Evolutionary conservation across 37 sponge, comb jelly and placozoan genomes (phyloP).

Genomic region (Spongia lamella): DNA sequence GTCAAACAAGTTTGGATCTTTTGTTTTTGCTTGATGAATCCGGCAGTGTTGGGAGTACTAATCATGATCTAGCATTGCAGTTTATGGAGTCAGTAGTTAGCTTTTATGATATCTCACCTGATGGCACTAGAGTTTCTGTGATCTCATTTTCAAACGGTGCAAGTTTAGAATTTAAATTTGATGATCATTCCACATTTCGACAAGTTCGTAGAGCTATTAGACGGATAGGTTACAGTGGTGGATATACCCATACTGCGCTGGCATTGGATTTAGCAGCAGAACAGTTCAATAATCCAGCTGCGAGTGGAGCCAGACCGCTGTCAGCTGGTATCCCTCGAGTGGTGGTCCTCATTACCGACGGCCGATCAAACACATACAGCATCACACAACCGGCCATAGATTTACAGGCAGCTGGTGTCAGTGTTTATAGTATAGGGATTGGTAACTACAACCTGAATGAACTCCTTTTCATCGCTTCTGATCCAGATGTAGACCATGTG

Average conservation of each 20-base stretch:
- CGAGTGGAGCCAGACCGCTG: slow-evolving; percentile 67
- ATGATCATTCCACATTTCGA: neutral
- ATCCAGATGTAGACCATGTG: slow-evolving; percentile 69
- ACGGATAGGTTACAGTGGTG: slow-evolving; percentile 28
- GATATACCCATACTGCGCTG: slow-evolving; percentile 28
- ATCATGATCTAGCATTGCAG: slow-evolving; percentile 55
- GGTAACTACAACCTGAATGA: slow-evolving; percentile 72
- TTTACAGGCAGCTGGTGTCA: slow-evolving; percentile 61
- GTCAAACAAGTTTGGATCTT: slow-evolving; percentile 64
- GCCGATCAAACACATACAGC: slow-evolving; percentile 65
- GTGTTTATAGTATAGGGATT: slow-evolving; percentile 71
- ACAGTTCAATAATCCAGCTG: slow-evolving; percentile 17
- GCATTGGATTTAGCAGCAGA: slow-evolving; percentile 30
- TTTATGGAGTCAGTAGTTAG: slow-evolving; percentile 63
- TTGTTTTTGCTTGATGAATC: slow-evolving; percentile 83
- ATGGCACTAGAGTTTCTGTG: slow-evolving; percentile 40
- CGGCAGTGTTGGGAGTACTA: slow-evolving; percentile 74
- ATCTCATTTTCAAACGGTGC: slow-evolving; percentile 20
- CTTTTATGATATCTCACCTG: slow-evolving; percentile 63
- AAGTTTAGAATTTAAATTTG: slow-evolving; percentile 6
- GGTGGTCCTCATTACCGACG: slow-evolving; percentile 86
- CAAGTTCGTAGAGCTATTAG: neutral
- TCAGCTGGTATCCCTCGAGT: slow-evolving; percentile 75
- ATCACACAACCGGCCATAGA: slow-evolving; percentile 26
- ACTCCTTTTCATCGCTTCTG: slow-evolving; percentile 76